Evolutionary conservation across 2,113 vertebrate genomes (phyloP).

Genomic region (Onychostoma macrolepis): DNA sequence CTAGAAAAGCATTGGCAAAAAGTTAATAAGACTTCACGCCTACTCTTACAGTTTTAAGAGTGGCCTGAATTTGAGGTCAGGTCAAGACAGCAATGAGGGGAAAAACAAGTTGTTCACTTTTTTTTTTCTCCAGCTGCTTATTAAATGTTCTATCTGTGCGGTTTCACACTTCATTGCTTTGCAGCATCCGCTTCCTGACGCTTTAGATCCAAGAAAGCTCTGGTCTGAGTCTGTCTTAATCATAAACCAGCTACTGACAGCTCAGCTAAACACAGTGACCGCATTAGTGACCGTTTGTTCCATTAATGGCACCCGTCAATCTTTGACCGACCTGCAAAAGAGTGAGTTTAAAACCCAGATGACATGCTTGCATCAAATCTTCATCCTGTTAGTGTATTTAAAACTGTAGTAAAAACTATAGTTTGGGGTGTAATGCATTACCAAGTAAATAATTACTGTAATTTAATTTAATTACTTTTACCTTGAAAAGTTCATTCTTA

Average conservation of each 20-base stretch:
- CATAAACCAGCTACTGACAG: not conserved
- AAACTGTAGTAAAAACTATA: too few relatives aligned
- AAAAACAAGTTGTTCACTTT: not conserved
- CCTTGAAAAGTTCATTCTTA: too few relatives aligned
- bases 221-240: not conserved
- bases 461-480: too few relatives aligned
- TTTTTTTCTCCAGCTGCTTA: not conserved
- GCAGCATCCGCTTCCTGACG: not conserved
- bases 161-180: constrained; percentile 26
- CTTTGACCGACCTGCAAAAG: not conserved
- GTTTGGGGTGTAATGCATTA: too few relatives aligned
- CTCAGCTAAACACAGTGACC: constrained; percentile 18
- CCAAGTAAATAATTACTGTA: too few relatives aligned
- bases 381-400: not conserved
- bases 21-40: not conserved
- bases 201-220: not conserved
- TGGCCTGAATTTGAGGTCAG: not conserved
- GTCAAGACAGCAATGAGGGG: not conserved
- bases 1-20: not conserved
- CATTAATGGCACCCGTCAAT: not conserved
- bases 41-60: not conserved
- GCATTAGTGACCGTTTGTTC: not conserved
- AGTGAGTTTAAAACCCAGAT: not conserved
- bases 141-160: not conserved
- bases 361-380: not conserved